Evolutionary conservation across 2,113 vertebrate genomes (phyloP).

Genomic region (Hymenochirus boettgeri): DNA sequence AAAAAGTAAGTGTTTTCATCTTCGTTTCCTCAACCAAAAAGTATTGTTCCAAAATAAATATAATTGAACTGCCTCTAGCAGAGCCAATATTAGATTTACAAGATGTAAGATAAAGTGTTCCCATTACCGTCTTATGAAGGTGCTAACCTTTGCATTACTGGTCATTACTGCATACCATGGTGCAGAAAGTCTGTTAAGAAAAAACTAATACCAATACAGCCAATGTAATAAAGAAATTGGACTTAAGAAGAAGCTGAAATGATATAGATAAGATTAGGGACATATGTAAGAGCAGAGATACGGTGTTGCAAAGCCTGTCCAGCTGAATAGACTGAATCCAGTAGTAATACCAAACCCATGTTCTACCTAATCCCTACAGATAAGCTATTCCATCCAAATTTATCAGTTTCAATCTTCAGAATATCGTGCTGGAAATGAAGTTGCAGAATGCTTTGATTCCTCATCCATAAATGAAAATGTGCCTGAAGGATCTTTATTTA

Average conservation of each 20-base stretch:
- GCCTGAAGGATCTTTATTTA: conserved; percentile 85
- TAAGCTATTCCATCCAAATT: conserved; percentile 83
- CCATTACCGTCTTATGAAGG: conserved; percentile 55
- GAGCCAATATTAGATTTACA: conserved; percentile 55
- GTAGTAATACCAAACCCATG: conserved; percentile 76
- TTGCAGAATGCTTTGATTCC: conserved; percentile 81
- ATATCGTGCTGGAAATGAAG: conserved; percentile 83
- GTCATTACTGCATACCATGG: conserved; percentile 61
- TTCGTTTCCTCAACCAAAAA: background rate
- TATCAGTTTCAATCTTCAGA: conserved; percentile 80
- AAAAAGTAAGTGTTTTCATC: conserved; percentile 4
- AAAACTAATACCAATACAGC: conserved; percentile 64
- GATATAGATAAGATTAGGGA: conserved; percentile 84
- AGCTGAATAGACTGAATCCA: conserved; percentile 73
- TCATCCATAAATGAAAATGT: conserved; percentile 83
- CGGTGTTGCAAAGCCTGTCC: conserved; percentile 71
- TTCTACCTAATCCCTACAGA: conserved; percentile 79
- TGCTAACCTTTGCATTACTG: conserved; percentile 57
- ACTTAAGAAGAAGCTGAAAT: conserved; percentile 74
- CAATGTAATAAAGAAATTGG: conserved; percentile 67
- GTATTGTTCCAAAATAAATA: conserved; percentile 13
- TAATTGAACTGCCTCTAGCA: conserved; percentile 50
- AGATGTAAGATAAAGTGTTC: conserved; percentile 64
- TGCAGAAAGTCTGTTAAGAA: conserved; percentile 63
- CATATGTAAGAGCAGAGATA: conserved; percentile 81